Conservation (phyloP, 1,140 invertebrate species). For the Drosophila grimshawi region DNA sequence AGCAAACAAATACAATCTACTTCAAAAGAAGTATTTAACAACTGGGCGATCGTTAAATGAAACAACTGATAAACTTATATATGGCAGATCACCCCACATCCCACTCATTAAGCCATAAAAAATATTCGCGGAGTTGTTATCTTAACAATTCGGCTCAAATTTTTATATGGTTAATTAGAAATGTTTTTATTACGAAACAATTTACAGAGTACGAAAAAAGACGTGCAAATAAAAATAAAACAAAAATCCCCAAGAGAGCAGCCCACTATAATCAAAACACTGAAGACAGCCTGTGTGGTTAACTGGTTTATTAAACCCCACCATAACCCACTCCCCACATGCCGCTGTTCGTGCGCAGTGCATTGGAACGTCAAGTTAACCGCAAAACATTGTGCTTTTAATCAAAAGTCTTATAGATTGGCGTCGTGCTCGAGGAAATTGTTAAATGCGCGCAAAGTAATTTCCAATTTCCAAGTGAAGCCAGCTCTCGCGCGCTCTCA, state of each 20-base stretch:
- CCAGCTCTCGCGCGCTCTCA: neutral
- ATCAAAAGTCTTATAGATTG: conserved; percentile 79
- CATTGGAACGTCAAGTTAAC: conserved; percentile 42
- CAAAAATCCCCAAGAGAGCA: neutral
- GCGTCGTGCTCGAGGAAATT: conserved; percentile 70
- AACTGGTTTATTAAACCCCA: neutral
- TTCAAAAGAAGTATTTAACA: neutral
- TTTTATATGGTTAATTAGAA: conserved; percentile 11
- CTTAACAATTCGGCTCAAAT: conserved; percentile 4
- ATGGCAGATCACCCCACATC: neutral
- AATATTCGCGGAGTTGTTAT: neutral
- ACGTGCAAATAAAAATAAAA: conserved; percentile 56
- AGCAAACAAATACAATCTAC: neutral
- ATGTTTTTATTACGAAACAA: conserved; percentile 10
- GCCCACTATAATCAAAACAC: no score
- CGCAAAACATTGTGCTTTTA: conserved; percentile 65
- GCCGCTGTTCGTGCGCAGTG: neutral
- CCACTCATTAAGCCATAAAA: conserved; percentile 4
- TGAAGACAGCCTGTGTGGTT: no score
- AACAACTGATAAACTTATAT: neutral
- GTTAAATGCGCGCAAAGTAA: conserved; percentile 68
- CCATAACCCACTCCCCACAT: neutral
- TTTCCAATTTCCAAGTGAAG: conserved; percentile 50
- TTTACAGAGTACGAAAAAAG: conserved; percentile 14
- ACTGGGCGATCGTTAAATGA: neutral